Conservation (phyloP, 2,797 vertebrate species). For the Hirundo rustica region DNA sequence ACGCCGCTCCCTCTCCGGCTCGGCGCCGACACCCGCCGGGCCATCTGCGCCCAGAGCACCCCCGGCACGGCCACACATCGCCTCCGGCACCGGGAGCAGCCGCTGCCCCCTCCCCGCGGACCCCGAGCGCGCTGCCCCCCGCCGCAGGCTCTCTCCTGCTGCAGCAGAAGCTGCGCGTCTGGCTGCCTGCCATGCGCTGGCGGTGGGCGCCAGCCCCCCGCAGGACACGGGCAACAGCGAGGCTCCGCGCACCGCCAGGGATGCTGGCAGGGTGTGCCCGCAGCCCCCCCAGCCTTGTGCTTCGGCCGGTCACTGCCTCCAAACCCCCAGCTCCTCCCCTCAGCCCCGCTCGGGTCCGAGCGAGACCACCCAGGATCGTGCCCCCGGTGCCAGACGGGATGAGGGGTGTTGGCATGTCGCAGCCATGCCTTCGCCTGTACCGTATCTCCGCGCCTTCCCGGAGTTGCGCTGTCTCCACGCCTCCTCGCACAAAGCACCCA, state of each 20-base stretch:
- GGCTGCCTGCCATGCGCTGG: neutral
- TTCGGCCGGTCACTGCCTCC: neutral
- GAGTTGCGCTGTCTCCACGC: neutral
- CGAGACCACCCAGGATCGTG: neutral
- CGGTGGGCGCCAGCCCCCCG: accelerated
- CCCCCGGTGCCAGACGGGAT: accelerated
- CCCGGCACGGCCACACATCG: neutral
- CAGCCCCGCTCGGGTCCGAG: neutral
- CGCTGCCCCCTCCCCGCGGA: accelerated
- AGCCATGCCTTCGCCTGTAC: accelerated
- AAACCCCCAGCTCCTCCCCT: accelerated
- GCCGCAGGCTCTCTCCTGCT: neutral
- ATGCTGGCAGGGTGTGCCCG: accelerated
- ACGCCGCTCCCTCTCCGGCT: neutral
- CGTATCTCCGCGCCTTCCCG: accelerated
- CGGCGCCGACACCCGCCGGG: neutral
- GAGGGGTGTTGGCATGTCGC: accelerated
- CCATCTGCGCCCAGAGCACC: neutral
- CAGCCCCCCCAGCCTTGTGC: accelerated
- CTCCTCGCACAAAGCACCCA: neutral
- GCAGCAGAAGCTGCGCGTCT: neutral
- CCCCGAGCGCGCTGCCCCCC: neutral
- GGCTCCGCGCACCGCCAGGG: neutral
- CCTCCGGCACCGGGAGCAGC: neutral
- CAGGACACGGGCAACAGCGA: neutral